A percentile compares a stretch with the other conserved stretches of the same genome.
Evolutionary conservation across 2,888 invertebrate genomes (phyloP).

Genomic region (Chironomus tentans): DNA sequence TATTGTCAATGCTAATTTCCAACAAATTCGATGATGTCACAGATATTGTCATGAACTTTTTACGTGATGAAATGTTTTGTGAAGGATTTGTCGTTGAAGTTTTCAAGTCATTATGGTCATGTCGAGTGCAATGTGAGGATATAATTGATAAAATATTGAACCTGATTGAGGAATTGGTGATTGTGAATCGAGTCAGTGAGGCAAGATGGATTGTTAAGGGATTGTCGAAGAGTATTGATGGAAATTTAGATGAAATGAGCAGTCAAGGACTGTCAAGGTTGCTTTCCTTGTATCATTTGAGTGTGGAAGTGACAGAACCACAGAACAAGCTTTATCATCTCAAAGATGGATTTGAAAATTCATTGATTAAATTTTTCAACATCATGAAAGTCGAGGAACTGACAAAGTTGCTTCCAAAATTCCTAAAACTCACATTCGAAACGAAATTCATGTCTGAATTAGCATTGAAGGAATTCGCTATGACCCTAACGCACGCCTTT

Average conservation of each 20-base stretch:
- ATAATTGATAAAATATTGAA: constrained; percentile 32
- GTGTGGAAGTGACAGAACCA: constrained; percentile 35
- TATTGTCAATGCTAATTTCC: constrained; percentile 29
- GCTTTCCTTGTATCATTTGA: constrained; percentile 44
- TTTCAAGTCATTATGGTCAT: constrained; percentile 34
- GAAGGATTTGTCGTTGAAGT: constrained; percentile 40
- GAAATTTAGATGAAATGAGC: constrained; percentile 45
- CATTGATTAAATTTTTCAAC: constrained; percentile 46
- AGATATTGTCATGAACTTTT: constrained; percentile 34
- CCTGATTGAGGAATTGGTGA: constrained; percentile 27
- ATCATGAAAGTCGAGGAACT: constrained; percentile 45
- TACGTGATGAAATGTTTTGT: constrained; percentile 28
- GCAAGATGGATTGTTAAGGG: constrained; percentile 45
- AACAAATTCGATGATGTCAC: constrained; percentile 36
- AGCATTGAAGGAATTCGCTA: constrained; percentile 46
- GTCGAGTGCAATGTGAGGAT: constrained; percentile 32
- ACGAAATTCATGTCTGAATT: constrained; percentile 39
- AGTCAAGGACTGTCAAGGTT: constrained; percentile 42
- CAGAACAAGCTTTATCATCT: constrained; percentile 38
- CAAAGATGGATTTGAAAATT: constrained; percentile 47
- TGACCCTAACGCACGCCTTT: constrained; percentile 46
- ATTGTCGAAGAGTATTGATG: constrained; percentile 45
- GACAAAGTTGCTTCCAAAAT: constrained; percentile 43
- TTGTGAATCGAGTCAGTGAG: constrained; percentile 35
- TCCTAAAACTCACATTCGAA: constrained; percentile 47